Evolutionary conservation across 1,140 invertebrate species (phyloP).

Genomic region (Periplaneta americana): DNA sequence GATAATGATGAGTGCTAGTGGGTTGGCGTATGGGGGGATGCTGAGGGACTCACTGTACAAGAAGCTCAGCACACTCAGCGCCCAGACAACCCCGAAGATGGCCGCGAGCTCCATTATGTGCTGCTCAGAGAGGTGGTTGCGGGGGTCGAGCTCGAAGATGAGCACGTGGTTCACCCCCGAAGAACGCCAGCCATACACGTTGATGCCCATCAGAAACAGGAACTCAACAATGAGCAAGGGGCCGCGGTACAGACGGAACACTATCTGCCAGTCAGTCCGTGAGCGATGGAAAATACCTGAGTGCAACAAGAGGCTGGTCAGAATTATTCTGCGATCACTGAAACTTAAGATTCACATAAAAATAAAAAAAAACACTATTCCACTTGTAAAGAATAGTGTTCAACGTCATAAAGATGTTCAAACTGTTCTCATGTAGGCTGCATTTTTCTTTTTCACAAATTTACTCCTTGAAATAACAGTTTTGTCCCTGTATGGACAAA

Average conservation of each 20-base stretch:
- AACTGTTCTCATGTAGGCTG: too few species aligned
- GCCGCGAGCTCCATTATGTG: slow-evolving; percentile 84
- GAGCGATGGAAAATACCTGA: slow-evolving; percentile 40
- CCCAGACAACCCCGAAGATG: slow-evolving; percentile 82
- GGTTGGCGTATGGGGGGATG: slow-evolving; percentile 73
- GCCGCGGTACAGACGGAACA: slow-evolving; percentile 70
- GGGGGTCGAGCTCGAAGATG: slow-evolving; percentile 88
- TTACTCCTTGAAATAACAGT: too few species aligned
- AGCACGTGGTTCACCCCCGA: slow-evolving; percentile 90
- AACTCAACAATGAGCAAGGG: slow-evolving; percentile 78
- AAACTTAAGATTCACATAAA: too few species aligned
- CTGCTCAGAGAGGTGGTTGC: slow-evolving; percentile 81
- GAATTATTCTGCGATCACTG: too few species aligned
- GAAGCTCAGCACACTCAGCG: slow-evolving; percentile 57
- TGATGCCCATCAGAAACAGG: slow-evolving; percentile 81
- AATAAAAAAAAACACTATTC: too few species aligned
- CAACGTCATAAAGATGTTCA: too few species aligned
- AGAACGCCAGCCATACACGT: slow-evolving; percentile 84
- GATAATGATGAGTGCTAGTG: slow-evolving; percentile 61
- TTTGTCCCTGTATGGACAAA: too few species aligned
- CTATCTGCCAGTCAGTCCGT: slow-evolving; percentile 38
- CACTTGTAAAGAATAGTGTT: not conserved
- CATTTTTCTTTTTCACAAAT: too few species aligned
- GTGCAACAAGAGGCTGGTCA: too few species aligned
- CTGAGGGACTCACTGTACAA: slow-evolving; percentile 65